Base-by-base conservation (phyloP, 2,113 vertebrate genomes). In the Thryonomys swinderianus region DNA sequence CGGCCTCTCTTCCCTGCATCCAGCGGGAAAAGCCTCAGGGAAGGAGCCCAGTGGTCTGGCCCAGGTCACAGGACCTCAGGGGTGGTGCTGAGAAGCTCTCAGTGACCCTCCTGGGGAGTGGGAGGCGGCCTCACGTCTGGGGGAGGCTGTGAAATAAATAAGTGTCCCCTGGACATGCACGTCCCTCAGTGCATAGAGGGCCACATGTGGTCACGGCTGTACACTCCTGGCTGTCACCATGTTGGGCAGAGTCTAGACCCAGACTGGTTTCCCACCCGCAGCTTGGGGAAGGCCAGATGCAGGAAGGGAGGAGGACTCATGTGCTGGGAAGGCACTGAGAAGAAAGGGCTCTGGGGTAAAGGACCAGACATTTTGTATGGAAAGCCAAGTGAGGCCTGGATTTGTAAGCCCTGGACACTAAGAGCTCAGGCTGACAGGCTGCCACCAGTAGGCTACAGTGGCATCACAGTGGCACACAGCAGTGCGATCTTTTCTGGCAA, bases 151-250 rank as follows among this genome's bases (percentile, higher is more conserved):
- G 37, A 30, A 32, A 55, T 51, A 2, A 18, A 34, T 13, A 34
- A 16, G 3, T 9, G 9, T 25, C 2, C 11, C 48, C n/a, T 1
- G 3, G 34, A 5, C 17, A 5, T 7, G 2, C 6, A 5, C 5
- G 1, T 18, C 7, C 18, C 48, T 20, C 37, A 23, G 5, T 32
- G 12, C 27, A 34, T 2, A 2, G 8, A 0, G 11, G 18, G 3
- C 42, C 37, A 34, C 27, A 25, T 34, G 3, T 20, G 48, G 61
- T 10, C 40, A 23, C 7, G 16, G 59, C 18, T 32, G 7, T 12
- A 34, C 7, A 40, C 12, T 55, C 14, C 9, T 18, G 55, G 21
- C 84, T 23, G 40, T 42, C 27, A 21, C 21, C 78, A 12, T 37
- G 23, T 1, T 5, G 45, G 55, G 20, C 2, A 48, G 55, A 93